Base-by-base conservation (phyloP, 2,797 vertebrate genomes). In the Hippocampus kuda region DNA sequence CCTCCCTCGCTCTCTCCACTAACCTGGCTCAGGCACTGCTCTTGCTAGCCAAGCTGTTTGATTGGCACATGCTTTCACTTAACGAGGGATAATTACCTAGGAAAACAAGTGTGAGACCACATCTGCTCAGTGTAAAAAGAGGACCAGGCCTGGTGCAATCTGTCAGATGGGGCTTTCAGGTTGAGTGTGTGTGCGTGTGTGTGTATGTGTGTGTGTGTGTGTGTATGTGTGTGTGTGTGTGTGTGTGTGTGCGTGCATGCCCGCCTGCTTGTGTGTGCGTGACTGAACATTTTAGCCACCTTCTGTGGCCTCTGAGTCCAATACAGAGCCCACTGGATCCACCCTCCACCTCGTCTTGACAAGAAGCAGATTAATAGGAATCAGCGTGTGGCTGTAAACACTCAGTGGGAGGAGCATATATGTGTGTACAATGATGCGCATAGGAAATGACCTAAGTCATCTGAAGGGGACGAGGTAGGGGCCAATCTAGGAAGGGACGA, bases 61-160 rank as follows among this genome's bases (percentile, higher is more conserved):
- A 98, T 94, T 98, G 96, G 91, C 96, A 96, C 91, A 91, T 92
- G 93, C 93, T 95, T 95, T 94, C 90, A 90, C 91, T 92, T 97
- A 98, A 98, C 97, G 93, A 96, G 83, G 87, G 93, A 93, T 93
- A 97, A 98, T 99, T 98, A 95, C 92, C 83, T 94, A 95, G 91
- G 93, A 96, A 92, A 98, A 98, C 94, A 98, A 94, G 90, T 91
- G 89, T 86, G 86, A 89, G 83, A 90, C 87, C 91, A 91, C 93
- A 92, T 95, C 96, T 98, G 97, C 87, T 94, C 93, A 95, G 84
- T 94, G 92, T 97, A 94, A 95, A 91, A 69, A 83, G 79, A 80
- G 79, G 82, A 80, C 81, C 84, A 85, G 89, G 88, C 86, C 88
- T 86, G 84, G 71, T 60, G 84, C 87, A 88, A 90, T 90, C 92